Evolutionary conservation across 2,888 invertebrate genomes (phyloP).

Genomic region (Lasioglossum villosulum): DNA sequence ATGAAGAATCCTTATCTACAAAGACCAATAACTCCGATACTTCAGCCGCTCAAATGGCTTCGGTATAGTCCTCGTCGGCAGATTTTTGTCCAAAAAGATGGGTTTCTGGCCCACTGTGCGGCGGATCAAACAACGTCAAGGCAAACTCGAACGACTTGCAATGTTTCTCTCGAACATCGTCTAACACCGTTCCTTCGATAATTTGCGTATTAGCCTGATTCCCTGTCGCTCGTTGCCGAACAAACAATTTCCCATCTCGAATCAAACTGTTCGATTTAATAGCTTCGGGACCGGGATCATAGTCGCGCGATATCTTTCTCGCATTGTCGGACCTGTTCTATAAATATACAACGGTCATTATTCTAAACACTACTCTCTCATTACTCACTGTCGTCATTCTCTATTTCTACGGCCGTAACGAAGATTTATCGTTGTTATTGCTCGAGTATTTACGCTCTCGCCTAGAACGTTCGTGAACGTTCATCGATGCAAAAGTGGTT

Average conservation of each 20-base stretch:
- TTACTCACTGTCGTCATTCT: background rate
- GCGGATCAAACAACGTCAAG: background rate
- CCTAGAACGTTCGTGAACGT: background rate
- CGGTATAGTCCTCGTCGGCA: no score
- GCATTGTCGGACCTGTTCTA: background rate
- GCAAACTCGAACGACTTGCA: background rate
- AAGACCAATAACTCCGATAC: no score
- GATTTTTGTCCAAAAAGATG: no score
- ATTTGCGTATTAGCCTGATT: slow-evolving; percentile 9
- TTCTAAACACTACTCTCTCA: background rate
- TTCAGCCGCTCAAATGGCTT: no score
- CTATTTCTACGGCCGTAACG: background rate
- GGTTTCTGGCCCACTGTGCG: no score
- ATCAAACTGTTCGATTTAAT: background rate
- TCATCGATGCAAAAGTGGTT: background rate
- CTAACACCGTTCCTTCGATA: background rate
- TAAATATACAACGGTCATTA: slow-evolving; percentile 8
- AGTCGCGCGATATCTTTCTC: background rate
- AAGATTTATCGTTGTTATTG: background rate
- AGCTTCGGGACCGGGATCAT: background rate
- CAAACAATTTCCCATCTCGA: slow-evolving; percentile 3
- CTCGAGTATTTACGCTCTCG: background rate
- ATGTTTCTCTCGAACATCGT: background rate
- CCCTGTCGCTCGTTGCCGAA: background rate
- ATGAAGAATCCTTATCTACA: no score